These are phyloP conservation scores for Ceratotherium simum DNA, from an alignment of 2,113 vertebrate genomes.

Conservation along the genomic window DNA sequence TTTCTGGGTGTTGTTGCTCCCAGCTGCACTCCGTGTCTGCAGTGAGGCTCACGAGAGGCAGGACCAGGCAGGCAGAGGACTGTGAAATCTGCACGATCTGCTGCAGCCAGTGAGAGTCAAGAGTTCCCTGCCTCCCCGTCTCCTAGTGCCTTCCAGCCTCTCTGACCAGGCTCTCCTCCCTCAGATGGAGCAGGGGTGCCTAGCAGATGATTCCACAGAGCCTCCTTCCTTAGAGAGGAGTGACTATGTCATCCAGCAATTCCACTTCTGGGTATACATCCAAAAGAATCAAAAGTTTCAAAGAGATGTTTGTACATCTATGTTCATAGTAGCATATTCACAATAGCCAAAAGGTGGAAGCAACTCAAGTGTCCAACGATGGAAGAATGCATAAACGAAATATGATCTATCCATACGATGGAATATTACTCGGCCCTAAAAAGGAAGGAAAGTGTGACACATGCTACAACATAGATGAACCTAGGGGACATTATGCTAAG, in stretches of 20 bases:
- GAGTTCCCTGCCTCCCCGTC: accelerated
- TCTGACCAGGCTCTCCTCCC: background rate
- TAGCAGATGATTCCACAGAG: no score
- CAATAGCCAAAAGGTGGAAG: background rate
- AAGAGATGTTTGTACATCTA: accelerated
- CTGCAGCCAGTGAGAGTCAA: background rate
- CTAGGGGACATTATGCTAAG: background rate
- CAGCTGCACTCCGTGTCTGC: accelerated
- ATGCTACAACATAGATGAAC: accelerated
- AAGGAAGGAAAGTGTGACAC: background rate
- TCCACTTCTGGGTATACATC: no score
- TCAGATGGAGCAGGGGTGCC: background rate
- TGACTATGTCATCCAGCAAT: accelerated
- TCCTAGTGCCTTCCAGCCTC: background rate
- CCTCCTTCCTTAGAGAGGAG: background rate
- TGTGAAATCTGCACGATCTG: accelerated
- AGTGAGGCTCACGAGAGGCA: accelerated
- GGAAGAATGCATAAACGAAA: background rate
- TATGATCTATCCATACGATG: accelerated
- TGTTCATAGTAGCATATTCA: accelerated
- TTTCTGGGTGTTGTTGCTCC: background rate
- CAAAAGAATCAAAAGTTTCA: background rate
- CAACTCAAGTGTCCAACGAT: accelerated
- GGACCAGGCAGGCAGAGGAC: background rate
- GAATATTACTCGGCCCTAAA: background rate